Conservation (phyloP, 2,888 invertebrate genomes). For the Tipula vernalis region DNA sequence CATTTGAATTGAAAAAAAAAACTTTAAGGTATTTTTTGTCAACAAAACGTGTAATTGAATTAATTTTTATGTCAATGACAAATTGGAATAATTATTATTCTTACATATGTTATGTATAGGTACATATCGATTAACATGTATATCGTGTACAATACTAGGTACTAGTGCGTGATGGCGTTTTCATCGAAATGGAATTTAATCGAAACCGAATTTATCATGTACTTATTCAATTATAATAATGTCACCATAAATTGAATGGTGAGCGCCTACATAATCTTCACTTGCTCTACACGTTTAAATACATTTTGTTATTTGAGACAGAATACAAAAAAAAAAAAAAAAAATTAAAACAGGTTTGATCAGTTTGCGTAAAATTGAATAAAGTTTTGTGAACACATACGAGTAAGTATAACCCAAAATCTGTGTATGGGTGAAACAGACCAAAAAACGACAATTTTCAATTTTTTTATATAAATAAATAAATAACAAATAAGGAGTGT, state of each 20-base stretch:
- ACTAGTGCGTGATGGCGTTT: not conserved
- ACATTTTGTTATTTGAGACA: not conserved
- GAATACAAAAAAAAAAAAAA: not conserved
- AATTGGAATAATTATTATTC: not conserved
- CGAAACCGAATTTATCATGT: not conserved
- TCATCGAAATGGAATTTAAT: not conserved
- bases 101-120: not conserved
- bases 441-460: not conserved
- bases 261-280: not conserved
- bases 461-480: not conserved
- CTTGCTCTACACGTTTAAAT: not conserved
- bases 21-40: not conserved
- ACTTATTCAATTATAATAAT: not conserved
- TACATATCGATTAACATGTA: not conserved
- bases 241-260: not conserved
- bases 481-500: conserved; percentile 4
- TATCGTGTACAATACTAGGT: not conserved
- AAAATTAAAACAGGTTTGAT: not conserved
- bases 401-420: not conserved
- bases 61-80: conserved; percentile 4
- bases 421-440: not conserved
- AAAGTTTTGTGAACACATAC: not conserved
- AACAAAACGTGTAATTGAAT: not conserved
- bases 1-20: not conserved
- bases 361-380: not conserved